phyloP scores from a whole-genome alignment of 2,888 invertebrate species.

The Tachina grossa region DNA sequence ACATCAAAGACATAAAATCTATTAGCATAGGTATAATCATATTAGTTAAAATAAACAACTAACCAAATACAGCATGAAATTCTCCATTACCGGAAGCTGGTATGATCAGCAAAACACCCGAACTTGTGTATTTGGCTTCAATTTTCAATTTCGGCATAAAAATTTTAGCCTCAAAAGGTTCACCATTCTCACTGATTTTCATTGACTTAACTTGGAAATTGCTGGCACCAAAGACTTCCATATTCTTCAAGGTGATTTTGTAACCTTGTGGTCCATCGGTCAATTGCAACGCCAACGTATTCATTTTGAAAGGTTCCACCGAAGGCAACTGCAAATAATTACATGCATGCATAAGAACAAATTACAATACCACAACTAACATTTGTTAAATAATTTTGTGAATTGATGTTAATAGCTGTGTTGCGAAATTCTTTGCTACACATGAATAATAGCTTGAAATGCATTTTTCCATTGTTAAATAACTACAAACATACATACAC shows the following conservation, averaged over 20 bases:
- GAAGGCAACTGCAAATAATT: slow-evolving; percentile 84
- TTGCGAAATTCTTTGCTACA: slow-evolving; percentile 43
- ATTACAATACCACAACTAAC: background rate
- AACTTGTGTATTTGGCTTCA: slow-evolving; percentile 87
- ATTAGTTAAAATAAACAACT: slow-evolving; percentile 57
- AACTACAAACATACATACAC: background rate
- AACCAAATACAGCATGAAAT: slow-evolving; percentile 86
- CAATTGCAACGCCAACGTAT: slow-evolving; percentile 85
- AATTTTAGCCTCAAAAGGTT: slow-evolving; percentile 87
- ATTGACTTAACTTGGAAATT: slow-evolving; percentile 85
- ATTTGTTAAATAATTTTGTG: slow-evolving; percentile 23
- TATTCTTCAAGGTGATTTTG: slow-evolving; percentile 85
- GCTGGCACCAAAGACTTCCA: slow-evolving; percentile 86
- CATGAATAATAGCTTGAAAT: slow-evolving; percentile 33
- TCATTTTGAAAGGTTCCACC: slow-evolving; percentile 87
- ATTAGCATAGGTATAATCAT: background rate
- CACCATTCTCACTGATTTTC: slow-evolving; percentile 85
- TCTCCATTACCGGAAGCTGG: slow-evolving; percentile 89
- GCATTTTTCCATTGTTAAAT: background rate
- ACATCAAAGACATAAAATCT: slow-evolving; percentile 65
- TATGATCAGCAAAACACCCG: slow-evolving; percentile 87
- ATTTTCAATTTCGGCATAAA: slow-evolving; percentile 87
- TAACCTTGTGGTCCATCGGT: slow-evolving; percentile 85
- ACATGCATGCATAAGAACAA: slow-evolving; percentile 12
- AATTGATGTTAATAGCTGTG: slow-evolving; percentile 59